Conservation (phyloP, 1,140 invertebrate species). For the Mya arenaria region DNA sequence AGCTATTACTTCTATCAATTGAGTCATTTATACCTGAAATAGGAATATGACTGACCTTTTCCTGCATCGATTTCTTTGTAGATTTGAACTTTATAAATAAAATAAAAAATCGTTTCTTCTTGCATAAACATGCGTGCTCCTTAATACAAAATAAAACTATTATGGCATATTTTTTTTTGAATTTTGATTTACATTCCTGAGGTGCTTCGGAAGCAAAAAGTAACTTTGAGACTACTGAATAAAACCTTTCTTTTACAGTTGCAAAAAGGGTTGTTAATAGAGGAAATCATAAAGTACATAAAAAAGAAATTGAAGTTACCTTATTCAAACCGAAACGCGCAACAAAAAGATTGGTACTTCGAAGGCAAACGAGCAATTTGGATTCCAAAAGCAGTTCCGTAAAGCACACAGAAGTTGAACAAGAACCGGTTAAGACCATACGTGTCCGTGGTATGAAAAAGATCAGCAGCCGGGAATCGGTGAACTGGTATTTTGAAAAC, state of each 20-base stretch:
- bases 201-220: too few species aligned
- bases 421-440: neutral
- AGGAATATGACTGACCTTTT: neutral
- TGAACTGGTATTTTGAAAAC: slow-evolving; percentile 35
- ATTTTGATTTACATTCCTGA: neutral
- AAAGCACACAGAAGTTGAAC: neutral
- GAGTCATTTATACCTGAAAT: too few species aligned
- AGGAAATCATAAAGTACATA: neutral
- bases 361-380: neutral
- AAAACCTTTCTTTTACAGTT: slow-evolving; percentile 21
- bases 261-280: slow-evolving; percentile 20
- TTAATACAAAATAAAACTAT: neutral
- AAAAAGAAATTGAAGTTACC: neutral
- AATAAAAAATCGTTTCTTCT: neutral
- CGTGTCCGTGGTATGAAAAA: neutral
- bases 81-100: neutral
- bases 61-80: neutral
- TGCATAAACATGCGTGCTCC: neutral
- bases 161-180: neutral
- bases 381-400: too few species aligned
- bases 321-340: neutral
- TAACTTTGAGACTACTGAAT: too few species aligned
- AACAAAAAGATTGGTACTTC: neutral
- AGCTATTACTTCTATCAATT: too few species aligned
- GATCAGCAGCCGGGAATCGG: neutral